phyloP scores from a whole-genome alignment of 2,888 invertebrate genomes.

The Polymixis flavicincta region DNA sequence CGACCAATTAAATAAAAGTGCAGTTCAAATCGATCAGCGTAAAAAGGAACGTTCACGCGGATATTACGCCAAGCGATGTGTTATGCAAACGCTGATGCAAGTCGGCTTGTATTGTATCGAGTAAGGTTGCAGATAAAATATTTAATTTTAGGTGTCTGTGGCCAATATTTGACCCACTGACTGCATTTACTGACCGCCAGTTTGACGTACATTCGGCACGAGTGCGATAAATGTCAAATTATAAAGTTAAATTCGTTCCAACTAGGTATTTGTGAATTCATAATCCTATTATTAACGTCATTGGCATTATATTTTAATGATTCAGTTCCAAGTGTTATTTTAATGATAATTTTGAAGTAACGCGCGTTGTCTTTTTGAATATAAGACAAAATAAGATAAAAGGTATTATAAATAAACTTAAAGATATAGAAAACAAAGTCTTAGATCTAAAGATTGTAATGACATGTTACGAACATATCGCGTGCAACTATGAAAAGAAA shows the following conservation, averaged over 20 bases:
- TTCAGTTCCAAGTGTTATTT: not conserved
- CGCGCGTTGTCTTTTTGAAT: not conserved
- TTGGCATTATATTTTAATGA: conserved; percentile 20
- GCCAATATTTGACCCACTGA: conserved; percentile 84
- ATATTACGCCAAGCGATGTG: conserved; percentile 68
- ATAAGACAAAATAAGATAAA: not conserved
- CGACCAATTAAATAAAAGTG: conserved; percentile 55
- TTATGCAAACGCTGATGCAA: conserved; percentile 82
- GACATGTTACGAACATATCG: conserved; percentile 38
- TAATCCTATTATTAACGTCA: conserved; percentile 18
- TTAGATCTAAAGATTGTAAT: conserved; percentile 19
- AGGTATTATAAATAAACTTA: not conserved
- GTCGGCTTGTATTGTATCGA: conserved; percentile 70
- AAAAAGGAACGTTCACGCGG: conserved; percentile 69
- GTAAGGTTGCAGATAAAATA: conserved; percentile 76
- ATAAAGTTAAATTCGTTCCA: conserved; percentile 39
- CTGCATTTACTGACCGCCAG: conserved; percentile 69
- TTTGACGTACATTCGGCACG: conserved; percentile 57
- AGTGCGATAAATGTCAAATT: conserved; percentile 57
- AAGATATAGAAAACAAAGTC: conserved; percentile 3
- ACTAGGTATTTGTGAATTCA: conserved; percentile 26
- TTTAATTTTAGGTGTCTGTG: conserved; percentile 75
- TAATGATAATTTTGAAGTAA: conserved; percentile 10
- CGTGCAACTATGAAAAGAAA: conserved; percentile 47
- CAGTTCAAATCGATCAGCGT: conserved; percentile 64